phyloP scores from a whole-genome alignment of 2,797 vertebrate genomes.

The Apogon hyalosoma region DNA sequence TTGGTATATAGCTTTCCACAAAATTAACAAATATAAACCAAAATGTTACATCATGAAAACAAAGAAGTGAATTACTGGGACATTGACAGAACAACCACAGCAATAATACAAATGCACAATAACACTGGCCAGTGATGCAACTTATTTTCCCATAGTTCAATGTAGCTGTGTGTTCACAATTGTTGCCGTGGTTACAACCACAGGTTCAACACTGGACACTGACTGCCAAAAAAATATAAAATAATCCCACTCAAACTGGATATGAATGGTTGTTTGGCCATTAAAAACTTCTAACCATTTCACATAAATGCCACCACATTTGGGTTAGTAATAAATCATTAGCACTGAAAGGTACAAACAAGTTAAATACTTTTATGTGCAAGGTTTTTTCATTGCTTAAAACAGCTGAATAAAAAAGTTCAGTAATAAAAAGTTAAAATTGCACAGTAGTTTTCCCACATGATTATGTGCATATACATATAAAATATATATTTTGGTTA shows the following conservation, averaged over 20 bases:
- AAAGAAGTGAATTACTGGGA: constrained; percentile 6
- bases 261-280: constrained; percentile 20
- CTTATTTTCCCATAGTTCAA: constrained; percentile 7
- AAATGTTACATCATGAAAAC: constrained; percentile 38
- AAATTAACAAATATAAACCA: constrained; percentile 52
- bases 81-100: constrained; percentile 11
- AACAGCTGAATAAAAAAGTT: constrained; percentile 17
- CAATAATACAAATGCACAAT: neutral
- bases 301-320: constrained; percentile 7
- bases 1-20: constrained; percentile 15
- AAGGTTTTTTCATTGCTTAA: constrained; percentile 19
- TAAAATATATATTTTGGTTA: constrained; percentile 9
- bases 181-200: constrained; percentile 61
- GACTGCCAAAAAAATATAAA: constrained; percentile 12
- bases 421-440: constrained; percentile 34
- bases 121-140: constrained; percentile 26
- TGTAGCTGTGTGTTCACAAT: neutral
- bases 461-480: constrained; percentile 41
- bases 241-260: neutral
- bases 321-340: constrained; percentile 34
- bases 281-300: constrained; percentile 34
- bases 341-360: constrained; percentile 45
- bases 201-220: constrained; percentile 35
- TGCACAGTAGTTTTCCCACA: constrained; percentile 58
- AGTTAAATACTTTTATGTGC: constrained; percentile 3